Percentiles rank a stretch among this genome's conserved stretches.
Evolutionary conservation across 1,140 invertebrate genomes (phyloP).

Genomic region (Neuroterus valhalla): DNA sequence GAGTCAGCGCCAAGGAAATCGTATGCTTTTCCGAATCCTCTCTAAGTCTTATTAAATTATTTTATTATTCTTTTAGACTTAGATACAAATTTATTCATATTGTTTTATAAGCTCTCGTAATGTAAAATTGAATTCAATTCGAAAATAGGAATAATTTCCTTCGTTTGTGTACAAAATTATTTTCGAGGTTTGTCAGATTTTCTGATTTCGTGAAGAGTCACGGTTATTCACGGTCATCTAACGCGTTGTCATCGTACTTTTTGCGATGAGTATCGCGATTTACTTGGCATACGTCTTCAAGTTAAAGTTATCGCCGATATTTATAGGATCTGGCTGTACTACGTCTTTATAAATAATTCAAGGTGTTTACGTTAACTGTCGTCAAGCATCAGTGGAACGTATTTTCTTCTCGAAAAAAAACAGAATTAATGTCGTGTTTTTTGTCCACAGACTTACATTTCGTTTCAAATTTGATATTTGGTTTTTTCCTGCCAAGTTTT

Average conservation of each 20-base stretch:
- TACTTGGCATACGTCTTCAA: slow-evolving; percentile 52
- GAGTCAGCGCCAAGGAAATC: neutral
- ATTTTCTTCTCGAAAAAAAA: slow-evolving; percentile 12
- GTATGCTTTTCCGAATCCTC: neutral
- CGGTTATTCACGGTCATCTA: neutral
- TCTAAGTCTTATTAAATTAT: no score
- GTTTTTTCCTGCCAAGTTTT: neutral
- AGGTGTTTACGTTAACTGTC: slow-evolving; percentile 49
- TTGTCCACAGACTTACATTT: neutral
- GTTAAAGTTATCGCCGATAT: slow-evolving; percentile 51
- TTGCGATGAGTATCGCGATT: slow-evolving; percentile 31
- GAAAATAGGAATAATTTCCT: no score
- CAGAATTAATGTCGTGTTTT: neutral
- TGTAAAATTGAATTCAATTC: no score
- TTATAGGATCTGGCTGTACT: slow-evolving; percentile 46
- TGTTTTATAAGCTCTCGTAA: no score
- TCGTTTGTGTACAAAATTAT: no score
- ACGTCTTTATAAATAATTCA: slow-evolving; percentile 61
- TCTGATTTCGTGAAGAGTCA: no score
- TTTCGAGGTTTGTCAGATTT: no score
- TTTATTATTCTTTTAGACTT: no score
- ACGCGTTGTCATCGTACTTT: neutral
- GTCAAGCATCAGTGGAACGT: slow-evolving; percentile 32
- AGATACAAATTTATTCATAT: no score
- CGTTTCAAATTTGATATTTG: neutral